phyloP scores from a whole-genome alignment of 2,888 invertebrate species.

The Hirudinaria manillensis region DNA sequence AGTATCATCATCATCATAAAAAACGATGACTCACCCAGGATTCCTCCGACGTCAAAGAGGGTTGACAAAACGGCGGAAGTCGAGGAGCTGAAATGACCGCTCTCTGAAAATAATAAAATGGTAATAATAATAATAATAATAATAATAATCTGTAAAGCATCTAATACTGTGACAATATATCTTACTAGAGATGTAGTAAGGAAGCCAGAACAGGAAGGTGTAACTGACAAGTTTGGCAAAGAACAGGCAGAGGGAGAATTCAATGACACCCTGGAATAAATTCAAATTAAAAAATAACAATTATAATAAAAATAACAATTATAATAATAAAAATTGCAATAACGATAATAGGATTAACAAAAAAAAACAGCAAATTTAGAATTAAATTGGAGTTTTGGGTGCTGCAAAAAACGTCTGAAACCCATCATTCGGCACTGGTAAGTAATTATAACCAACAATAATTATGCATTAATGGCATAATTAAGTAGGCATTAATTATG shows the following conservation, averaged over 20 bases:
- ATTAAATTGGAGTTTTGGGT: no score
- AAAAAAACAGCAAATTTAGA: no score
- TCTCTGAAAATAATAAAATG: slow-evolving; percentile 3
- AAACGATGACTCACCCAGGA: slow-evolving; percentile 60
- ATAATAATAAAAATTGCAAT: neutral
- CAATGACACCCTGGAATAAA: slow-evolving; percentile 70
- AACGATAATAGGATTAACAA: neutral
- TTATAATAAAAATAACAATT: neutral
- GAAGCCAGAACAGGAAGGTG: slow-evolving; percentile 93
- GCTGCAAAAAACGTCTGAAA: no score
- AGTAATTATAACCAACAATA: no score
- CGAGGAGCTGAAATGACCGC: slow-evolving; percentile 47
- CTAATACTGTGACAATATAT: neutral
- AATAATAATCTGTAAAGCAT: no score
- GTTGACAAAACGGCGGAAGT: slow-evolving; percentile 55
- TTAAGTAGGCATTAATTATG: neutral
- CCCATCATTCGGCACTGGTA: no score
- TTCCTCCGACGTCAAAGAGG: slow-evolving; percentile 69
- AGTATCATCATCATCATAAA: neutral
- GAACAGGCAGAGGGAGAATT: slow-evolving; percentile 85
- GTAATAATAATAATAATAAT: neutral
- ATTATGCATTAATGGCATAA: no score
- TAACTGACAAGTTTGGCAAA: slow-evolving; percentile 94
- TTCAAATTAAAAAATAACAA: neutral
- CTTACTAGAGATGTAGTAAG: slow-evolving; percentile 67